Conservation (phyloP, 2,888 invertebrate species). For the Drosophila recens region DNA sequence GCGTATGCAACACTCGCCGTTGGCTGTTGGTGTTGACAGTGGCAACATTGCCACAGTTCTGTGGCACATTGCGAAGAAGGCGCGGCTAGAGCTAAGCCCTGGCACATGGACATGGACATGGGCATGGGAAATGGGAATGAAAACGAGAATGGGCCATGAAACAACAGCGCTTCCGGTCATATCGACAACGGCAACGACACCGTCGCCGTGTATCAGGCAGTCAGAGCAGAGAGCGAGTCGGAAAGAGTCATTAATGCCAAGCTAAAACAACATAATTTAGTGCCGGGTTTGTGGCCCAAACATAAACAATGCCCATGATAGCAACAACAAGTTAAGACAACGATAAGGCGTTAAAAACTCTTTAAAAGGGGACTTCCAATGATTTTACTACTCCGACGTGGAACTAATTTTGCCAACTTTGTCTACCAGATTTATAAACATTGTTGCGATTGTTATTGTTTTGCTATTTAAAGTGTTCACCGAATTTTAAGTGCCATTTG, state of each 20-base stretch:
- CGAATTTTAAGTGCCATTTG: conserved; percentile 1
- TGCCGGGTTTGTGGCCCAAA: conserved; percentile 55
- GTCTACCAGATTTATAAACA: conserved; percentile 8
- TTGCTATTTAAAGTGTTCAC: conserved; percentile 10
- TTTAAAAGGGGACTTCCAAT: conserved; percentile 36
- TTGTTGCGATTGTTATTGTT: background rate
- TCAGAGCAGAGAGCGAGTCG: conserved; percentile 13
- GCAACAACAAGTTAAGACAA: conserved; percentile 29
- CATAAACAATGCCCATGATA: conserved; percentile 66
- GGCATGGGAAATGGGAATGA: background rate
- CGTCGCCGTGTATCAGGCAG: conserved; percentile 5
- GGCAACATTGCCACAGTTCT: conserved; percentile 27
- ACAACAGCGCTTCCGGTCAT: conserved; percentile 64
- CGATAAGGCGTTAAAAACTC: conserved; percentile 49
- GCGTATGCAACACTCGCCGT: conserved; percentile 33
- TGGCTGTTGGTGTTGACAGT: conserved; percentile 23
- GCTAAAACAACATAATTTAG: conserved; percentile 75
- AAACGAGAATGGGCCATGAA: conserved; percentile 13
- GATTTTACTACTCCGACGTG: conserved; percentile 8
- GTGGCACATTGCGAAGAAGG: conserved; percentile 4
- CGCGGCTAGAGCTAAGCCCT: background rate
- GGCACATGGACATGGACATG: background rate
- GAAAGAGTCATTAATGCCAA: conserved; percentile 62
- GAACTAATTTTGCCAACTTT: conserved; percentile 38
- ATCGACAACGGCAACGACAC: conserved; percentile 41